Evolutionary conservation across 2,113 vertebrate species (phyloP).

Genomic region (Malurus alboscapulatus): DNA sequence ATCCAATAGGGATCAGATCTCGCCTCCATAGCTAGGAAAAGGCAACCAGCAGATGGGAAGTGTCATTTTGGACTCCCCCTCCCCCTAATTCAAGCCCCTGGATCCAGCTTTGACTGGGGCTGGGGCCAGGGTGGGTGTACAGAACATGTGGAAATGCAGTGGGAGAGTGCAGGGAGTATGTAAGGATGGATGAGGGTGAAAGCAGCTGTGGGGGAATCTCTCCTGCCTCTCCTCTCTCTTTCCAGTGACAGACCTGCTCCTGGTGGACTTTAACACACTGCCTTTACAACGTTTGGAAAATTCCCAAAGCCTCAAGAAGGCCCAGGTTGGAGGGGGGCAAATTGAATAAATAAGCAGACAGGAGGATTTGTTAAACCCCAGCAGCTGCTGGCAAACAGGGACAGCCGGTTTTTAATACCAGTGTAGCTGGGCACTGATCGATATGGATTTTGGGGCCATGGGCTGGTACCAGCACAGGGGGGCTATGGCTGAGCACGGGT

Average conservation of each 20-base stretch:
- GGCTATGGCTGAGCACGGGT: neutral
- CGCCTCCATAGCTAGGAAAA: neutral
- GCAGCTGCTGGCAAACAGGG: neutral
- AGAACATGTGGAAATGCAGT: fast-evolving
- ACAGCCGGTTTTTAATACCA: neutral
- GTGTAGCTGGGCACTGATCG: fast-evolving
- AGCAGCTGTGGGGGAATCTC: neutral
- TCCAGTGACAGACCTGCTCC: neutral
- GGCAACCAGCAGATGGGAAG: fast-evolving
- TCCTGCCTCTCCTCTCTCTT: neutral
- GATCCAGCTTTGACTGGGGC: neutral
- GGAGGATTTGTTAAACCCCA: neutral
- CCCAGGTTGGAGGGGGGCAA: neutral
- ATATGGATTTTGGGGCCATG: fast-evolving
- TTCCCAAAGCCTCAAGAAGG: neutral
- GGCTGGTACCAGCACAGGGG: neutral
- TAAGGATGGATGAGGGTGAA: neutral
- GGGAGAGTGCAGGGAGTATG: neutral
- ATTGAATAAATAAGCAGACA: neutral
- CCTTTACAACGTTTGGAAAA: neutral
- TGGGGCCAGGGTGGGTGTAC: fast-evolving
- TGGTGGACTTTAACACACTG: neutral
- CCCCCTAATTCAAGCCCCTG: neutral
- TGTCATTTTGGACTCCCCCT: fast-evolving
- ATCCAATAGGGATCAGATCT: neutral